Percentiles rank a stretch among this genome's conserved stretches.
Conservation (phyloP, 2,888 invertebrate species). For the Vesta saturnalis region DNA sequence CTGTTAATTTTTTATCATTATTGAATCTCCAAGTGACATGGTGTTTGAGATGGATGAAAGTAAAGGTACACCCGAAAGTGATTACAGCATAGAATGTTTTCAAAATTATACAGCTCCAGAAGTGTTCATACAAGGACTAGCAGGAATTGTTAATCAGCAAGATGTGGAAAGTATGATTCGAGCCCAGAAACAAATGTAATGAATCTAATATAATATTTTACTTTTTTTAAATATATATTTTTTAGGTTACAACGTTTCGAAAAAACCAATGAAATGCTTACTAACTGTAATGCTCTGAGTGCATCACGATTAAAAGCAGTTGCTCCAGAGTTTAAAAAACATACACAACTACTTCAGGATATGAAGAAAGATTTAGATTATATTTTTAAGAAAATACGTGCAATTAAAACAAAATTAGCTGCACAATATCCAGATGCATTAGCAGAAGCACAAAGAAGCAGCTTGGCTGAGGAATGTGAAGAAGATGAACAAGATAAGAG, state of each 20-base stretch:
- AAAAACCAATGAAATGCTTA: slow-evolving; percentile 98
- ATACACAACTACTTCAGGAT: slow-evolving; percentile 85
- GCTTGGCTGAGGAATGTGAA: slow-evolving; percentile 58
- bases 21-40: not conserved
- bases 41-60: slow-evolving; percentile 54
- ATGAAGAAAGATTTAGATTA: slow-evolving; percentile 96
- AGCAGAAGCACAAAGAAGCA: slow-evolving; percentile 65
- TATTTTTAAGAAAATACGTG: slow-evolving; percentile 91
- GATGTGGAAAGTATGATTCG: slow-evolving; percentile 90
- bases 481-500: slow-evolving; percentile 51
- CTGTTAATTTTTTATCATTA: too few relatives aligned
- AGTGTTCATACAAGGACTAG: slow-evolving; percentile 91
- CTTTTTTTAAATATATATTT: slow-evolving; percentile 16
- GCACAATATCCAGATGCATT: slow-evolving; percentile 75
- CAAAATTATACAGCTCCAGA: slow-evolving; percentile 91
- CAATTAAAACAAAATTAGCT: slow-evolving; percentile 80
- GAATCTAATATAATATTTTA: not conserved
- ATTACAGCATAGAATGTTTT: slow-evolving; percentile 86
- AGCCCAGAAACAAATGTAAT: slow-evolving; percentile 92
- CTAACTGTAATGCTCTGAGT: slow-evolving; percentile 95
- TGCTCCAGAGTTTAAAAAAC: slow-evolving; percentile 88
- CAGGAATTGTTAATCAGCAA: slow-evolving; percentile 90
- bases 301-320: slow-evolving; percentile 87
- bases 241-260: slow-evolving; percentile 93
- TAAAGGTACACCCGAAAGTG: slow-evolving; percentile 72